Base-by-base conservation (phyloP, 2,797 vertebrate species). In the Lemur catta region DNA sequence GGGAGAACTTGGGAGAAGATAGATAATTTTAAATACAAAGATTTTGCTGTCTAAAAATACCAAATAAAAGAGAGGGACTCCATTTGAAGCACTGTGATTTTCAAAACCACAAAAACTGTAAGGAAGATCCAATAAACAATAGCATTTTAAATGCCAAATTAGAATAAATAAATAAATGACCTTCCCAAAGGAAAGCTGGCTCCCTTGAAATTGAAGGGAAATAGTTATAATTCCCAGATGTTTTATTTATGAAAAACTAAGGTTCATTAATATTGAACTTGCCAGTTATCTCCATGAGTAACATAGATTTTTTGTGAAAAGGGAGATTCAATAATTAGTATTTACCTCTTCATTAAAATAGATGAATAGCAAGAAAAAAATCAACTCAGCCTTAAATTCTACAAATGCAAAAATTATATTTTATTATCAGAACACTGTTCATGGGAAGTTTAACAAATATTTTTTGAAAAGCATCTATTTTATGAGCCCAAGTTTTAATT, bases 171-270 rank as follows among this genome's bases (percentile, higher is more conserved):
- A 97, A 97, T 94, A 96, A 96, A 76, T 96, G 61, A 92, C 81
- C 57, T 93, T 96, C 96, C 93, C 91, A 81, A 85, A 79, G 61
- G 96, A 94, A 95, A 97, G 26, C 55, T 71, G 86, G n/a, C 11
- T 96, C n/a, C 94, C 96, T 96, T 96, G 93, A 97, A 97, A 97
- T 97, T 84, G 93, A 91, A 97, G 95, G 95, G 94, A 96, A 96
- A 97, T 95, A 89, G 85, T 50, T 79, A 79, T 63, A 93, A 97
- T 96, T 96, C 86, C n/a, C 96, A 80, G 30, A 93, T 97, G 98
- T 96, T 93, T 94, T 93, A 96, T 67, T 97, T 89, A 78, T 96
- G 75, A 17, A 93, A 93, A 93, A 96, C 59, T 95, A 71, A 61
- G 95, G 28, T 87, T 97, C 91, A 87, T 80, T 86, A 96, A 96